Percentiles rank a stretch among this genome's conserved stretches.
phyloP scores from a whole-genome alignment of 2,888 invertebrate genomes.

The Rotaria macrura region DNA sequence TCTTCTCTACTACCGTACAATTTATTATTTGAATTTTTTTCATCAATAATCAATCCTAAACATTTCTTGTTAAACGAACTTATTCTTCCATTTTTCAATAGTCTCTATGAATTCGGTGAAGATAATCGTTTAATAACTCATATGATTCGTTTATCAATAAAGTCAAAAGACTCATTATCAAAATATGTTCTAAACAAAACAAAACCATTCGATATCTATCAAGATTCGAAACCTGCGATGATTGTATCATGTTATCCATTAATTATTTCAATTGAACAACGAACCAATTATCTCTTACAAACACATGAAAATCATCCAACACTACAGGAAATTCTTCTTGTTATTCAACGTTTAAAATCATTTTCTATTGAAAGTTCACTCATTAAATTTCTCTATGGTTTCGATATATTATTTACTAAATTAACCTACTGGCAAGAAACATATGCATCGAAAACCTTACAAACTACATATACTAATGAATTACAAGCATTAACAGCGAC shows the following conservation, averaged over 20 bases:
- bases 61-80: neutral
- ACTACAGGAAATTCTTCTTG: neutral
- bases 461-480: neutral
- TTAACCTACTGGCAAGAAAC: neutral
- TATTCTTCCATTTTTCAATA: neutral
- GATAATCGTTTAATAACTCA: neutral
- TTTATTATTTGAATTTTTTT: neutral
- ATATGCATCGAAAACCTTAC: neutral
- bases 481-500: neutral
- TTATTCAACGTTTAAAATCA: neutral
- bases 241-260: neutral
- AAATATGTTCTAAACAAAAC: neutral
- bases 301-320: conserved; percentile 11
- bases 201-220: conserved; percentile 9
- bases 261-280: neutral
- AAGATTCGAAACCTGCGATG: neutral
- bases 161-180: neutral
- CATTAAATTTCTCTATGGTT: neutral
- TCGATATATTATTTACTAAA: neutral
- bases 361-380: neutral
- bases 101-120: neutral
- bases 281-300: neutral
- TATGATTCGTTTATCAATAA: neutral
- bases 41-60: neutral
- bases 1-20: neutral